These are phyloP conservation scores for Diaprepes abbreviatus DNA, from an alignment of 2,888 invertebrate genomes.

Conservation along the genomic window DNA sequence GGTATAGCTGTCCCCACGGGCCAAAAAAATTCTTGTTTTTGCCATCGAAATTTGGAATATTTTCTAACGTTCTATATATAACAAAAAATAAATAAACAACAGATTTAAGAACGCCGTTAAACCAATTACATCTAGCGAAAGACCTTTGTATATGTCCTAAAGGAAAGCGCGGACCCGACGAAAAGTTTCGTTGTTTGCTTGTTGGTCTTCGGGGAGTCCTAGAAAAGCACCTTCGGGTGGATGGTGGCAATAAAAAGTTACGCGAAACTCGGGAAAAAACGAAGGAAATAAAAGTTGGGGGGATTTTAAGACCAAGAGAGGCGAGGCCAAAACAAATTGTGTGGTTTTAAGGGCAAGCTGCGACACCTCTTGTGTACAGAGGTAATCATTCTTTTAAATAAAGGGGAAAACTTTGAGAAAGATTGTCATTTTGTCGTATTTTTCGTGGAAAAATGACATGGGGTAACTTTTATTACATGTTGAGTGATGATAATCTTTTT, in stretches of 20 bases:
- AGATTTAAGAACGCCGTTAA: slow-evolving; percentile 15
- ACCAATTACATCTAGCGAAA: slow-evolving; percentile 13
- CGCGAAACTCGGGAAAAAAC: slow-evolving; percentile 29
- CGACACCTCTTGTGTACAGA: slow-evolving; percentile 39
- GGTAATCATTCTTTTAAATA: slow-evolving; percentile 43
- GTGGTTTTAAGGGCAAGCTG: slow-evolving; percentile 40
- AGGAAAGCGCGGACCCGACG: slow-evolving; percentile 28
- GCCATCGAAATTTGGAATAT: too few relatives aligned
- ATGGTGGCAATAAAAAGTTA: slow-evolving; percentile 46
- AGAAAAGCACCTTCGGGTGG: slow-evolving; percentile 37
- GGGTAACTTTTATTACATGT: slow-evolving; percentile 14
- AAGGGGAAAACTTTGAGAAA: slow-evolving; percentile 28
- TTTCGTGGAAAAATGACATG: slow-evolving; percentile 5
- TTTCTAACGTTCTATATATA: too few relatives aligned
- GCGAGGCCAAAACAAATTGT: slow-evolving; percentile 44
- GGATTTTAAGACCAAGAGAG: slow-evolving; percentile 19
- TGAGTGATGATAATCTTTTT: slow-evolving; percentile 1
- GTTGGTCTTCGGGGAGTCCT: slow-evolving; percentile 39
- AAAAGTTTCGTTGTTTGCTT: slow-evolving; percentile 39
- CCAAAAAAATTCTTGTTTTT: too few relatives aligned
- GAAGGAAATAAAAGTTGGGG: slow-evolving; percentile 24
- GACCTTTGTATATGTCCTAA: slow-evolving; percentile 25
- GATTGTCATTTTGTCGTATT: slow-evolving; percentile 12
- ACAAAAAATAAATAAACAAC: neutral
- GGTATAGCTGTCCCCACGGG: too few relatives aligned